Evolutionary conservation across 2,797 vertebrate genomes (phyloP), one percentile per base, ranked within the genome.

Genomic region (Brachyalestes nurse): DNA sequence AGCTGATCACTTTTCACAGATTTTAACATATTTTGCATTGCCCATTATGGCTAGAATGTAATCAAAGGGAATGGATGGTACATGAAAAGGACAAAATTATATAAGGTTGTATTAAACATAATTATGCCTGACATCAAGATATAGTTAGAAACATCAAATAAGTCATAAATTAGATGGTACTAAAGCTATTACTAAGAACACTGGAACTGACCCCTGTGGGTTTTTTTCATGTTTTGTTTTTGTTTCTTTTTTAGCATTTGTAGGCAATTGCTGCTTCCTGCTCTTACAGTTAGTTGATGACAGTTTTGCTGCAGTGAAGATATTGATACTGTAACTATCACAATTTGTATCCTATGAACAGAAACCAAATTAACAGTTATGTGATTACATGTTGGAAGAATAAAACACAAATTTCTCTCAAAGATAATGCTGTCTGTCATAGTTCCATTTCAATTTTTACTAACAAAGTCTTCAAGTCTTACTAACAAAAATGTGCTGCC

Each of bases 321-420:
- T 79, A 87, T 64, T 90, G 81, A 65, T 81, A 92, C 86, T 93
- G 90, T 91, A 90, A 85, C 85, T 57, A 51, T 71, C 51, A 67
- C 17, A 79, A 93, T 91, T 92, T 94, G 88, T 93, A 93, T 83
- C 83, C 67, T 51, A n/a, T 89, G 86, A 93, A 42, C 64, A 40
- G 28, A 64, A 38, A 10, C 14, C 16, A 65, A 40, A 19, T 40
- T 40, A 93, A 92, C 86, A 67, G 84, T 88, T 83, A 38, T 95
- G 88, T 94, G 92, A 93, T 92, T 90, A 86, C 86, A 87, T 75
- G 58, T 86, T 90, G 53, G 17, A 70, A 91, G 13, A 95, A 95
- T 95, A 95, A 95, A 95, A 80, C 66, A 38, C 83, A 67, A 23
- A 66, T 80, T 85, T 85, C 28, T 64, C 62, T 78, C 79, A 84